Evolutionary conservation across 2,888 invertebrate species (phyloP).

Genomic region (Lithophane socia): DNA sequence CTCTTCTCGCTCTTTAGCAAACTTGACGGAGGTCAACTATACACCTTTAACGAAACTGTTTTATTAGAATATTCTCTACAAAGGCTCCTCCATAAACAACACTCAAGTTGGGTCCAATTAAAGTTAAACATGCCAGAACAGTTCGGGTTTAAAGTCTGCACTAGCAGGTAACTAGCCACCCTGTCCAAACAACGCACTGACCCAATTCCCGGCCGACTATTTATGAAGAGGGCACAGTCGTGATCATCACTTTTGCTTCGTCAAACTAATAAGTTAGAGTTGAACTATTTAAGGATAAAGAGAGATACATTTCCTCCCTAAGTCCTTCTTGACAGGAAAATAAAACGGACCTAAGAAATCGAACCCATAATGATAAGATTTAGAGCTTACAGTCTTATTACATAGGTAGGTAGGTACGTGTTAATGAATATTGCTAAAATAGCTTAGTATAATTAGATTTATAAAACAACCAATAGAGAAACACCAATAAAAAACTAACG

Average conservation of each 20-base stretch:
- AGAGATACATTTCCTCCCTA: neutral
- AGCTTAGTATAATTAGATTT: too few relatives aligned
- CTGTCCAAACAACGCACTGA: slow-evolving; percentile 46
- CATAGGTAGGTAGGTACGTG: too few relatives aligned
- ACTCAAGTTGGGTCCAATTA: slow-evolving; percentile 38
- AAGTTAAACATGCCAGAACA: slow-evolving; percentile 47
- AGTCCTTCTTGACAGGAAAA: neutral
- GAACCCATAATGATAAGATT: neutral
- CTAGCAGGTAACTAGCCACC: slow-evolving; percentile 35
- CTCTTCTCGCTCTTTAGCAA: neutral
- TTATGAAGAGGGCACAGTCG: slow-evolving; percentile 3
- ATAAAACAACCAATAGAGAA: neutral
- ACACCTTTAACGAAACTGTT: slow-evolving; percentile 1
- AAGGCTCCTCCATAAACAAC: slow-evolving; percentile 27
- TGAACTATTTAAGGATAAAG: slow-evolving; percentile 1
- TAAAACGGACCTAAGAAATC: neutral
- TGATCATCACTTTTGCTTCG: slow-evolving; percentile 13
- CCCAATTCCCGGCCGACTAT: slow-evolving; percentile 21
- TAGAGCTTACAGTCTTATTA: neutral
- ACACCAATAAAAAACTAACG: neutral
- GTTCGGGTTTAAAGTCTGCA: slow-evolving; percentile 1
- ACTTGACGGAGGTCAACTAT: slow-evolving; percentile 6
- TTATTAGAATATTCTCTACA: slow-evolving; percentile 22
- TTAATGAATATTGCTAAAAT: neutral
- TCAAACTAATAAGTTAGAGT: slow-evolving; percentile 3